Conservation (phyloP, 2,888 invertebrate species). For the Acrobasis consociella region DNA sequence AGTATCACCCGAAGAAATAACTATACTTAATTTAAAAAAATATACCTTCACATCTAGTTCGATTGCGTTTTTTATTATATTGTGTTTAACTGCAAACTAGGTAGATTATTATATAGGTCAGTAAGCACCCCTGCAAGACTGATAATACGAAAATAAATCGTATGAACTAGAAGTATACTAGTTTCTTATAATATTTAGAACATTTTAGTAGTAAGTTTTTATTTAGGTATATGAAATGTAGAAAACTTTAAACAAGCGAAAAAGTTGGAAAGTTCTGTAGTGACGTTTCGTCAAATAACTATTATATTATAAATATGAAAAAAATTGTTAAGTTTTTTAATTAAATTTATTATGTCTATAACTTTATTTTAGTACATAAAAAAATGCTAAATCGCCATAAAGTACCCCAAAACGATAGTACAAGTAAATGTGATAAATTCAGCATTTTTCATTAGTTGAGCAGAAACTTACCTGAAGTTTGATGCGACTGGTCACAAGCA, state of each 20-base stretch:
- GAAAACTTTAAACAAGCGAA: not conserved
- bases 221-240: not conserved
- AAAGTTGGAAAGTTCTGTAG: not conserved
- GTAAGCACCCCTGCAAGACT: conserved; percentile 29
- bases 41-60: not conserved
- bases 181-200: not conserved
- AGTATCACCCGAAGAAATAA: too few relatives aligned
- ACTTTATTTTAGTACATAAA: too few relatives aligned
- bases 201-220: not conserved
- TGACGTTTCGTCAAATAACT: too few relatives aligned
- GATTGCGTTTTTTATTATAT: not conserved
- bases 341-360: too few relatives aligned
- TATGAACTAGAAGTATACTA: not conserved
- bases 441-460: not conserved
- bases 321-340: too few relatives aligned
- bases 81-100: not conserved
- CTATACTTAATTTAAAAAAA: not conserved
- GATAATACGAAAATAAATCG: conserved; percentile 22
- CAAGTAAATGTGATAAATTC: too few relatives aligned
- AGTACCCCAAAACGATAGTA: too few relatives aligned
- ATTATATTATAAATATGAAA: too few relatives aligned
- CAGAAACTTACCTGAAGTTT: conserved; percentile 66
- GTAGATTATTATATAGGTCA: conserved; percentile 33
- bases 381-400: too few relatives aligned
- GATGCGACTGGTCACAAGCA: conserved; percentile 45